Conservation (phyloP, 2,113 vertebrate genomes). For the Callospermophilus lateralis region DNA sequence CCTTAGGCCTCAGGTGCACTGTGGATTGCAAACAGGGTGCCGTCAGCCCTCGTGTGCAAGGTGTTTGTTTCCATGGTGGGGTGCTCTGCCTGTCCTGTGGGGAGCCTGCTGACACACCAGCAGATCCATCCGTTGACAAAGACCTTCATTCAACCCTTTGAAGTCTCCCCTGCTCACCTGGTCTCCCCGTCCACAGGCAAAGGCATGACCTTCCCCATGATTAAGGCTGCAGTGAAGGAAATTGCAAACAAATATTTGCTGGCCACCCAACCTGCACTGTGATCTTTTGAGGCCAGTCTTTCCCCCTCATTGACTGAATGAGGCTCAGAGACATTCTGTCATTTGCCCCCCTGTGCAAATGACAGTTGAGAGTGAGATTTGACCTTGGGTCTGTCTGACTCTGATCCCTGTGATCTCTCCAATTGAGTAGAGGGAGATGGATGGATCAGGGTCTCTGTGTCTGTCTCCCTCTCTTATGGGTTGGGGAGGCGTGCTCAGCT, state of each 20-base stretch:
- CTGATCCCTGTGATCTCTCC: background rate
- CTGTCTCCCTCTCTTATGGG: background rate
- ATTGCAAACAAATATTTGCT: background rate
- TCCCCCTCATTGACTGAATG: background rate
- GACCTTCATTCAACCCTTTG: background rate
- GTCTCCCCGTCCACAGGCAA: background rate
- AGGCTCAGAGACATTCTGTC: background rate
- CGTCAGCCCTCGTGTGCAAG: fast-evolving
- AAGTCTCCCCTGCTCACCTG: background rate
- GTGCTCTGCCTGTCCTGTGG: background rate
- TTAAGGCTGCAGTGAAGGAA: background rate
- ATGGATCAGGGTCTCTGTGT: background rate
- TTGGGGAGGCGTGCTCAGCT: background rate
- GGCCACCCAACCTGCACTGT: background rate
- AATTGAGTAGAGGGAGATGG: background rate
- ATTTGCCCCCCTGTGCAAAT: background rate
- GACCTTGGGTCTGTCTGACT: background rate
- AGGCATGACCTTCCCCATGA: background rate
- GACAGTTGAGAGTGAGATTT: background rate
- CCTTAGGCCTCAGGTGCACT: background rate
- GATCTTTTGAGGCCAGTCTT: background rate
- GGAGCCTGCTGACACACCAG: background rate
- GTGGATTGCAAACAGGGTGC: no score
- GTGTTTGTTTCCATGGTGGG: background rate
- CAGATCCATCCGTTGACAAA: background rate